phyloP scores from a whole-genome alignment of 2,113 vertebrate species.

The Nannobrachium achirus region DNA sequence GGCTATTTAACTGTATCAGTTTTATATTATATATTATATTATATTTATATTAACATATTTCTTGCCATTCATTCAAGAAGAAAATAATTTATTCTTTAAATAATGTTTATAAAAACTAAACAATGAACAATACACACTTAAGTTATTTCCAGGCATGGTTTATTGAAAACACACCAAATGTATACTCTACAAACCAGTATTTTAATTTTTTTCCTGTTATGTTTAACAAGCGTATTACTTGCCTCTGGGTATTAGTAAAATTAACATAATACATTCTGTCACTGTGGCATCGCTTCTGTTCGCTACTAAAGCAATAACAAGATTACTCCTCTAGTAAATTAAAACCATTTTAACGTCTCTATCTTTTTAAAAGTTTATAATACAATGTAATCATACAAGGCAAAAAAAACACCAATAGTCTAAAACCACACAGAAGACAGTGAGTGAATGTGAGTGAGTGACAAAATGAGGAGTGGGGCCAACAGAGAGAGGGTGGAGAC shows the following conservation, averaged over 20 bases:
- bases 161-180: conserved; percentile 98
- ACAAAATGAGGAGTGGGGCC: conserved; percentile 10
- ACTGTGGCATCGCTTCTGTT: conserved; percentile 83
- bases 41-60: too few species aligned
- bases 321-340: conserved; percentile 80
- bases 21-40: too few species aligned
- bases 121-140: conserved; percentile 12
- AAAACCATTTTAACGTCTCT: conserved; percentile 78
- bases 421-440: conserved; percentile 81
- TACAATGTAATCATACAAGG: conserved; percentile 93
- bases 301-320: conserved; percentile 85
- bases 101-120: background rate
- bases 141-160: conserved; percentile 92
- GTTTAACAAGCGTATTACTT: conserved; percentile 89
- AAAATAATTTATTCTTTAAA: too few species aligned
- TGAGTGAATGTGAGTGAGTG: conserved; percentile 53
- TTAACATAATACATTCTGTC: conserved; percentile 91
- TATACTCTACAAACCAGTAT: conserved; percentile 93
- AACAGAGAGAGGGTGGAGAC: conserved; percentile 33
- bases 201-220: conserved; percentile 70
- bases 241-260: conserved; percentile 90
- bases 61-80: too few species aligned
- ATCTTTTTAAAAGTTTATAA: conserved; percentile 85
- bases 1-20: too few species aligned
- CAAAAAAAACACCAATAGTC: conserved; percentile 85